Evolutionary conservation across 1,140 invertebrate species (phyloP), one percentile per base, ranked within the genome.

Genomic region (Drosophila mayri): DNA sequence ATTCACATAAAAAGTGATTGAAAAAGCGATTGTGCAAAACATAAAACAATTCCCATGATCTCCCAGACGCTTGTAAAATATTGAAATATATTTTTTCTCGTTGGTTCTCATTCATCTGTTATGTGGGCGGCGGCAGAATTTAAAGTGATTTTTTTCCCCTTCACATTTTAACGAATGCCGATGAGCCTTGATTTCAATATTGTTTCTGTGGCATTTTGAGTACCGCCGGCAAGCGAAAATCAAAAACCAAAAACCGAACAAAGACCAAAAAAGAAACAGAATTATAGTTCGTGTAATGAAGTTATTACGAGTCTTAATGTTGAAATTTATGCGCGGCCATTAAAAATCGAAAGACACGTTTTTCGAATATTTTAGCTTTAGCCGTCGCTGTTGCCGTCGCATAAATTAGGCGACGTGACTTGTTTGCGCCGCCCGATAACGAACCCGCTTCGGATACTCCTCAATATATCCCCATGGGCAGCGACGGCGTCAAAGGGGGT

Each of bases 291-390:
- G 81, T 81, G 85, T 88, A 88, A 88, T 88, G 85, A 90, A 88
- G 85, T 88, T 88, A 88, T 88, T 88, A 88, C 85, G 85, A 90
- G 78, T 70, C 81, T 88, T 88, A 88, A 88, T 88, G 78, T 79
- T 90, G 81, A 90, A 88, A 90, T 88, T 88, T 88, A 88, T 88
- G 85, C 85, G 81, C 81, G 67, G 74, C 78, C 78, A 88, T 88
- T 88, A 88, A 88, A 88, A 88, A 90, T 88, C 85, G 77, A 88
- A 88, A 88, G 86, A 88, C 84, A 88, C 85, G 85, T 90, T 88
- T 90, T 81, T 85, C 57, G 85, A 88, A 88, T 88, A 88, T 90
- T 90, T 88, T 85, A 84, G 66, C 74, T 79, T 76, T 72, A 30
- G 58, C 64, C 65, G 67, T 49, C 60, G 65, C 73, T 54, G 83